phyloP scores from a whole-genome alignment of 1,140 invertebrate species.

The Zaprionus ghesquierei region DNA sequence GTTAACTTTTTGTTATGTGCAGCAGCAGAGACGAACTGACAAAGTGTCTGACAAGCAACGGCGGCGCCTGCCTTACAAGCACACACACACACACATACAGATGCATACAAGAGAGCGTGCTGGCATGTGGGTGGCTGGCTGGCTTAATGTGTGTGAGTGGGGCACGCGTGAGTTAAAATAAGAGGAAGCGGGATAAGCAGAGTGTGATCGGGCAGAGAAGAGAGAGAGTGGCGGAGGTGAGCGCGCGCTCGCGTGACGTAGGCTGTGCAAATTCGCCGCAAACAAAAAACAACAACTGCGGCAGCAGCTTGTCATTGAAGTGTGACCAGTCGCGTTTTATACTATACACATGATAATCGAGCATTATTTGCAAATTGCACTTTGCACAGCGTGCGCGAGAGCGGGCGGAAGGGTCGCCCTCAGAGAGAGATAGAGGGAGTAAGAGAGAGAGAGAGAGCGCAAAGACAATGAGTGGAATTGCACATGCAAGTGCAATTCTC shows the following conservation, averaged over 20 bases:
- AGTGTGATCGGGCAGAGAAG: background rate
- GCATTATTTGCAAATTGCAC: conserved; percentile 61
- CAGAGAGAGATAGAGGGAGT: background rate
- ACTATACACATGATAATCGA: conserved; percentile 35
- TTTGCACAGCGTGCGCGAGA: conserved; percentile 43
- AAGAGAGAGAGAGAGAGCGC: background rate
- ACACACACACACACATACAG: background rate
- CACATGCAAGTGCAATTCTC: conserved; percentile 47
- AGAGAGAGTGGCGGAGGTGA: too few relatives aligned
- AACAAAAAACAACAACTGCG: too few relatives aligned
- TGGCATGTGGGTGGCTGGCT: conserved; percentile 10
- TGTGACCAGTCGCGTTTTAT: conserved; percentile 31
- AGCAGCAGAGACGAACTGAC: conserved; percentile 5
- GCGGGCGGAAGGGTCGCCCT: background rate
- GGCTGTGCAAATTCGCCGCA: conserved; percentile 32
- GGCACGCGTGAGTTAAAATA: conserved; percentile 18
- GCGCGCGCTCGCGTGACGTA: conserved; percentile 53
- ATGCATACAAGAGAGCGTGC: background rate
- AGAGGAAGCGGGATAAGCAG: background rate
- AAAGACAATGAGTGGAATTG: conserved; percentile 32
- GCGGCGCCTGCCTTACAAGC: conserved; percentile 57
- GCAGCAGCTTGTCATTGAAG: conserved; percentile 16
- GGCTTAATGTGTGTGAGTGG: conserved; percentile 9
- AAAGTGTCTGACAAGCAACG: conserved; percentile 35
- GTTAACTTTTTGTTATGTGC: background rate